These are phyloP conservation scores for Temnothorax unifasciatus DNA, from an alignment of 2,888 invertebrate species.

Conservation along the genomic window DNA sequence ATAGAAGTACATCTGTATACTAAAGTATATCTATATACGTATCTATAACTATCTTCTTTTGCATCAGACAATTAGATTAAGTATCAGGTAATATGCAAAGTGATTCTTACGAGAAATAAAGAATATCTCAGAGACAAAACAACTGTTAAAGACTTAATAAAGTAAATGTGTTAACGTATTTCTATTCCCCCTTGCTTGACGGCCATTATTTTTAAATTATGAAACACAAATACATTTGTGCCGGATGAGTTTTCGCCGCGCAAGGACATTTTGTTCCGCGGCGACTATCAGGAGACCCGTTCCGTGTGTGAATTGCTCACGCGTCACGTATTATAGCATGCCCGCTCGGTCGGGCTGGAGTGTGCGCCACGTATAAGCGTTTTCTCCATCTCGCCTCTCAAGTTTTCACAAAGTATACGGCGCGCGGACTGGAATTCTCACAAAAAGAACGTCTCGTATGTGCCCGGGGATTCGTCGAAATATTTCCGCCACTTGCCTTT, in stretches of 20 bases:
- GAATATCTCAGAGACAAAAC: slow-evolving; percentile 7
- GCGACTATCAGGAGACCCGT: slow-evolving; percentile 65
- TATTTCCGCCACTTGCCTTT: slow-evolving; percentile 72
- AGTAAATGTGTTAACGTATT: slow-evolving; percentile 8
- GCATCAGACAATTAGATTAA: slow-evolving; percentile 1
- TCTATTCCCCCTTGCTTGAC: not conserved
- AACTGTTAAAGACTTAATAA: not conserved
- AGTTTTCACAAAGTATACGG: slow-evolving; percentile 68
- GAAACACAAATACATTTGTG: slow-evolving; percentile 18
- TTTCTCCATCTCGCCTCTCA: slow-evolving; percentile 58
- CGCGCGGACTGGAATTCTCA: slow-evolving; percentile 65
- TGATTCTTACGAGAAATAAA: not conserved
- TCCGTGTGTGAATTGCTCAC: slow-evolving; percentile 50
- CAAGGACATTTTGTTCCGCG: slow-evolving; percentile 34
- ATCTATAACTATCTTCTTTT: not conserved
- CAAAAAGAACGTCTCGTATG: slow-evolving; percentile 72
- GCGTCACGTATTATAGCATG: slow-evolving; percentile 66
- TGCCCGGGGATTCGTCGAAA: slow-evolving; percentile 74
- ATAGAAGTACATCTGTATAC: not conserved
- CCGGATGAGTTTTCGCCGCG: not conserved
- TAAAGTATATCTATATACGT: not conserved
- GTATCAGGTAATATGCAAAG: not conserved
- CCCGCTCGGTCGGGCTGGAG: slow-evolving; percentile 43
- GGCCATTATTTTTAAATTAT: slow-evolving; percentile 41
- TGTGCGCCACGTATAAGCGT: slow-evolving; percentile 62